Base-by-base conservation (phyloP, 1,140 invertebrate species). In the Eueides isabella region DNA sequence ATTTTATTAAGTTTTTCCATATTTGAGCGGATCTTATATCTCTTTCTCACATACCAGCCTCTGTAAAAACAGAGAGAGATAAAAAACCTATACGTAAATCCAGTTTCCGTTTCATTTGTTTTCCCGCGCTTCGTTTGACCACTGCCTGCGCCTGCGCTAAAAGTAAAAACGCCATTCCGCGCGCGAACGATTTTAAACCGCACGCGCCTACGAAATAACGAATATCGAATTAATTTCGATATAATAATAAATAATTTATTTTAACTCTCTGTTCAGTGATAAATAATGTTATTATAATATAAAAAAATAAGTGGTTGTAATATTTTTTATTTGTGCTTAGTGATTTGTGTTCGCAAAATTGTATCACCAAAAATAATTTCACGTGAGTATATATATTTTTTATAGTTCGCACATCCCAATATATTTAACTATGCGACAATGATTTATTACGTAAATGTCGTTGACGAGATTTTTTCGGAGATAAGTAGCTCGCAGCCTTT, bases 171-270 rank as follows among this genome's bases (percentile, higher is more conserved):
- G 80, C 82, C 85, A 91, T 86, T 89, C 82, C 76, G 88, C 85
- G 88, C 87, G 89, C 86, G 85, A 86, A 85, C 86, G 82, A 80
- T 77, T 80, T 80, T 76, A 67, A 82, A 81, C 76, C 72, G 82
- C 78, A 83, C 79, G 85, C 81, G 84, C 79, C 73, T 79, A 77
- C 85, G 80, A 85, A 71, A n/a, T 11, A 7, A 55, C 76, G 72
- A 82, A 79, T 76, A 73, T 80, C 66, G 62, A 79, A 81, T 77
- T 76, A 67, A 65, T 76, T 74, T 79, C 62, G 62, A 73, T 75
- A 71, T 41, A 48, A 55, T 26, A 55, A 55, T 55, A 14, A n/a
- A 55, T 55, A 3, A 55, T 55, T 23, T 55, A 55, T 55, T 62
- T 79, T 73, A 71, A 72, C n/a, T 65, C 71, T 80, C 74, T 74